Conservation (phyloP, 2,888 invertebrate species). For the Synergus japonicus region DNA sequence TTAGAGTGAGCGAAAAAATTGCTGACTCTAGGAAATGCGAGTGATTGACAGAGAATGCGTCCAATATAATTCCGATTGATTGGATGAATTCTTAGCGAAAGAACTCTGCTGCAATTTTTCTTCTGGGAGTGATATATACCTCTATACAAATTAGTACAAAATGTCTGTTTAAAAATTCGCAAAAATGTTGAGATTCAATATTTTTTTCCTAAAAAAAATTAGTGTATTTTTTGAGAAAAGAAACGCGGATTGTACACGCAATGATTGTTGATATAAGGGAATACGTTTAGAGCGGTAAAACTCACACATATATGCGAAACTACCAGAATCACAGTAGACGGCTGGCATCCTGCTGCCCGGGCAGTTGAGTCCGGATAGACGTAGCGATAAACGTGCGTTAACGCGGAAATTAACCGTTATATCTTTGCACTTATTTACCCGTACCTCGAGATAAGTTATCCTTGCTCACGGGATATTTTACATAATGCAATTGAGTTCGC, state of each 20-base stretch:
- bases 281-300: constrained; percentile 26
- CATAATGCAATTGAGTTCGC: constrained; percentile 66
- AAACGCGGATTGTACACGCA: background rate
- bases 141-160: too few relatives aligned
- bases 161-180: too few relatives aligned
- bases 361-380: constrained; percentile 71
- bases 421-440: constrained; percentile 75
- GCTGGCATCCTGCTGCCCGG: constrained; percentile 69
- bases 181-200: background rate
- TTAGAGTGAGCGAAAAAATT: background rate
- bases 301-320: constrained; percentile 45
- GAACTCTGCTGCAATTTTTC: background rate
- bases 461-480: constrained; percentile 63
- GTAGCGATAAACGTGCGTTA: constrained; percentile 72
- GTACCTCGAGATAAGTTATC: constrained; percentile 61
- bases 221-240: background rate
- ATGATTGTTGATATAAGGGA: constrained; percentile 6
- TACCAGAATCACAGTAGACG: constrained; percentile 48
- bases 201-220: background rate
- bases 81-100: background rate
- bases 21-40: background rate
- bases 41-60: constrained; percentile 1
- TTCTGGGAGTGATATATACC: background rate
- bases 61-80: constrained; percentile 7
- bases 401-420: constrained; percentile 77